phyloP scores from a whole-genome alignment of 2,797 vertebrate genomes.

The Toxotes lorentzi region DNA sequence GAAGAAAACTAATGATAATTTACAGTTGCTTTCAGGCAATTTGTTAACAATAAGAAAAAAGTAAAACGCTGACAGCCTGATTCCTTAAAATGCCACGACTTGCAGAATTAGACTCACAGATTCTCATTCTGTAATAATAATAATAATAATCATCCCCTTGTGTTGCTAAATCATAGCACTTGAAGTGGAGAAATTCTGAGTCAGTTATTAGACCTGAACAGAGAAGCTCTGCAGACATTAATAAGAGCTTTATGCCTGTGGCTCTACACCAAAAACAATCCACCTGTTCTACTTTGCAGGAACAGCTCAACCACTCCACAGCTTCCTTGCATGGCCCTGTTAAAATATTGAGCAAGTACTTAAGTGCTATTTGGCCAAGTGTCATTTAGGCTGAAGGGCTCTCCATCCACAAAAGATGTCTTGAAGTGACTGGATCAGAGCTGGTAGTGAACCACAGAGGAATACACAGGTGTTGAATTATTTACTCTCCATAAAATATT shows the following conservation, averaged over 20 bases:
- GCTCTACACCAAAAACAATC: slow-evolving; percentile 61
- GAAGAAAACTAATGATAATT: neutral
- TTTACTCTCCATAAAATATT: slow-evolving; percentile 85
- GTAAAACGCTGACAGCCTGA: neutral
- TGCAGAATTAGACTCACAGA: neutral
- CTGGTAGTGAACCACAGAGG: slow-evolving; percentile 77
- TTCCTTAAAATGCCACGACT: slow-evolving; percentile 16
- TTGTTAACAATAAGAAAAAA: neutral
- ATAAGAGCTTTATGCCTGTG: slow-evolving; percentile 48
- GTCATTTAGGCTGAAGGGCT: slow-evolving; percentile 88
- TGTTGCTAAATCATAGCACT: slow-evolving; percentile 27
- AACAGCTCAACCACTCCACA: slow-evolving; percentile 68
- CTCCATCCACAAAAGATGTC: slow-evolving; percentile 86
- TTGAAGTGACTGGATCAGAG: slow-evolving; percentile 86
- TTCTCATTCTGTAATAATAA: slow-evolving; percentile 10
- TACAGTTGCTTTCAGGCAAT: neutral
- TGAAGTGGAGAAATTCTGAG: neutral
- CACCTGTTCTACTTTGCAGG: slow-evolving; percentile 75
- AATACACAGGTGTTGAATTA: slow-evolving; percentile 86
- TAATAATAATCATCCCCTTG: slow-evolving; percentile 1
- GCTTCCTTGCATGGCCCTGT: slow-evolving; percentile 81
- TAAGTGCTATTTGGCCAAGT: slow-evolving; percentile 90
- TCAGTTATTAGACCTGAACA: slow-evolving; percentile 43
- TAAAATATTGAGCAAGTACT: slow-evolving; percentile 91
- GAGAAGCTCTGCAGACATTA: slow-evolving; percentile 50